phyloP scores from a whole-genome alignment of 2,888 invertebrate species.

The Synanthedon tipuliformis region DNA sequence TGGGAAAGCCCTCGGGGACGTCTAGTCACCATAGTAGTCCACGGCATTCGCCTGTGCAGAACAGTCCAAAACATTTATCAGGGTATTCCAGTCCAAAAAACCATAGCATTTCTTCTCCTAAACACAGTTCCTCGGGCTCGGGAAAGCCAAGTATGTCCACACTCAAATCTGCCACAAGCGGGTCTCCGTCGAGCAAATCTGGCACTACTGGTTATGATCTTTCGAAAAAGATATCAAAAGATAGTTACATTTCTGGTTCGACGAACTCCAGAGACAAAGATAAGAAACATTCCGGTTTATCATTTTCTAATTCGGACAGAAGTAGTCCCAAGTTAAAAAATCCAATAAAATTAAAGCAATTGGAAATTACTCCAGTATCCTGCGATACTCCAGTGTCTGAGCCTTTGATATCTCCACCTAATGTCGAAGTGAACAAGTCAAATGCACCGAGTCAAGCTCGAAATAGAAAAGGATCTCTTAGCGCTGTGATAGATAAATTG shows the following conservation, averaged over 20 bases:
- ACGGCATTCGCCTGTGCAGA: constrained; percentile 81
- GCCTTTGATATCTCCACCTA: constrained; percentile 60
- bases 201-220: constrained; percentile 65
- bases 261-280: constrained; percentile 65
- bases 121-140: constrained; percentile 78
- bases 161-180: constrained; percentile 81
- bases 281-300: constrained; percentile 62
- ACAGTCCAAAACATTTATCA: constrained; percentile 79
- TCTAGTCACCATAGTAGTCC: constrained; percentile 75
- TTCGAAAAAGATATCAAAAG: constrained; percentile 67
- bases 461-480: constrained; percentile 80
- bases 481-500: constrained; percentile 88
- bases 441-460: constrained; percentile 72
- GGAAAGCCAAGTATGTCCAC: constrained; percentile 93
- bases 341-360: constrained; percentile 75
- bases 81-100: constrained; percentile 82
- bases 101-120: constrained; percentile 83
- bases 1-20: constrained; percentile 62
- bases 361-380: constrained; percentile 72
- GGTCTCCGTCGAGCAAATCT: constrained; percentile 75
- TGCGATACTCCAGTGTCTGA: constrained; percentile 58
- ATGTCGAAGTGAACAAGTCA: constrained; percentile 71
- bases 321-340: constrained; percentile 77
- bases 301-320: constrained; percentile 66
- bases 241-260: constrained; percentile 51